Evolutionary conservation across 2,113 vertebrate genomes (phyloP), one percentile per base, ranked within the genome.

Genomic region (Stegostoma tigrinum): DNA sequence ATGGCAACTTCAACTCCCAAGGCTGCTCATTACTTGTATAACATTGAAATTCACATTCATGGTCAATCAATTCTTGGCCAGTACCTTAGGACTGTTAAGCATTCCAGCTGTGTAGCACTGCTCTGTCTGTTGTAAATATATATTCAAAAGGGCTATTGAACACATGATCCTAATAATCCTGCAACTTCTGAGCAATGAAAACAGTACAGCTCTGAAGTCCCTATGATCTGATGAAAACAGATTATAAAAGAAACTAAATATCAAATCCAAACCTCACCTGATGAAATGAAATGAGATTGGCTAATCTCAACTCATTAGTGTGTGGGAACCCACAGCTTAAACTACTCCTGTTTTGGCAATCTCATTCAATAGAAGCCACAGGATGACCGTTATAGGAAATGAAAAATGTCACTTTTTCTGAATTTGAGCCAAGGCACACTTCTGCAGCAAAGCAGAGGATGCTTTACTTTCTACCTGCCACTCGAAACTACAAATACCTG

Each of bases 31-130:
- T 93, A 38, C 34, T 66, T 93, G 17, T 19, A 21, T 19, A 61
- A 64, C 7, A 3, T 67, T n/a, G 15, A 61, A 61, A 61, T 61
- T 61, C 55, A 61, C 55, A 61, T 61, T 61, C 55, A 61, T 61
- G 55, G 55, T 66, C 61, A 93, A 93, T 66, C 61, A 93, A 15
- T 93, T 38, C 89, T 93, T 66, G 61, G 89, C 89, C 61, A 66
- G 64, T 34, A 38, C n/a, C 34, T 93, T 66, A 7, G n/a, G 55
- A 66, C 34, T 93, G 89, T 66, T 93, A 38, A 38, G 64, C 89
- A 66, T 19, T 67, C 89, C 61, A 93, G 61, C 89, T 93, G 89
- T 34, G 61, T 64, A 7, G 17, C 5, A 93, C 0, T 21, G 38
- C 80, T 42, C 38, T 45, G 38, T 17, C 80, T 93, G 6, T 38